Conservation (phyloP, 2,113 vertebrate genomes). For the Rhinolophus ferrumequinum region DNA sequence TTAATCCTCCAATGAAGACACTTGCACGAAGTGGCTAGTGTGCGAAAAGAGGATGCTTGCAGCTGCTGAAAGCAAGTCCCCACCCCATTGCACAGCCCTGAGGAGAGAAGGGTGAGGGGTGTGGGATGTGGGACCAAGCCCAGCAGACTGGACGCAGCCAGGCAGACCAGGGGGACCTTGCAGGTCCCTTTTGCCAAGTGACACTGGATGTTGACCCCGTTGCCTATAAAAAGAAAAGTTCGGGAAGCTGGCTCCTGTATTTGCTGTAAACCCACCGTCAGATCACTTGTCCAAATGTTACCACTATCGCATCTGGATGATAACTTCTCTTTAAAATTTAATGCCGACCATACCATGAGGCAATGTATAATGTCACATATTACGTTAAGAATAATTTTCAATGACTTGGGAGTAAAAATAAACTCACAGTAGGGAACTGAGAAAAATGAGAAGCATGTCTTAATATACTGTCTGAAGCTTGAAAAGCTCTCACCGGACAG, state of each 20-base stretch:
- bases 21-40: neutral
- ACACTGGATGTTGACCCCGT: rapidly evolving
- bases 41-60: neutral
- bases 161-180: rapidly evolving
- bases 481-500: neutral
- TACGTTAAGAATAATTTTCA: neutral
- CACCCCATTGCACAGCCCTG: neutral
- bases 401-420: neutral
- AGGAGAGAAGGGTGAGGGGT: too few relatives aligned
- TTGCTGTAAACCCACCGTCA: neutral
- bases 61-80: too few relatives aligned
- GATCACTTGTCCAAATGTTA: neutral
- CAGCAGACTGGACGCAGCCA: too few relatives aligned
- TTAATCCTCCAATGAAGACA: neutral
- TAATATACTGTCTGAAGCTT: neutral
- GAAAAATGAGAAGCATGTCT: neutral
- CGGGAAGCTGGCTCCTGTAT: neutral
- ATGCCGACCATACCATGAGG: neutral
- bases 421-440: neutral
- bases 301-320: neutral
- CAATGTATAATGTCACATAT: neutral
- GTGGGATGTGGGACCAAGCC: too few relatives aligned
- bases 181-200: neutral
- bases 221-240: neutral
- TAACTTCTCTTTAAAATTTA: neutral